Base-by-base conservation (phyloP, 2,797 vertebrate species). In the Eurystomus glaucurus region DNA sequence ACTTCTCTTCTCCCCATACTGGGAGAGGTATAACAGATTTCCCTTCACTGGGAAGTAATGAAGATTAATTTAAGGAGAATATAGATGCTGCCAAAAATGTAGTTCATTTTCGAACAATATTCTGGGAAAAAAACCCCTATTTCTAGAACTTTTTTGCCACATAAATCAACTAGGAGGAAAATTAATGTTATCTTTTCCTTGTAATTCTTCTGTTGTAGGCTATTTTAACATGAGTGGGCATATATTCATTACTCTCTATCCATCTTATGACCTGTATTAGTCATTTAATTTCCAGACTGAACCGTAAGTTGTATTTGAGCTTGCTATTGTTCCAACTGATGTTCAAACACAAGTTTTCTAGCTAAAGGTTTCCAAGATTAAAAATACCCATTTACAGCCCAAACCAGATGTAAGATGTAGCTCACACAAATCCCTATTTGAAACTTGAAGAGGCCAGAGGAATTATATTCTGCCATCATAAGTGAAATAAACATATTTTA, bases 61-160 rank as follows among this genome's bases (percentile, higher is more conserved):
- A 65, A 91, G 23, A 25, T 11, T 64, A 3, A 10, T 64, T 54
- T 50, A 66, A 65, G 25, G 4, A 87, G 6, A 16, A 39, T 19
- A 26, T 19, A 11, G 22, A 74, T 74, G 16, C 12, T 66, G 28
- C 4, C 4, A 69, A 77, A 83, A 64, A 78, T 33, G 0, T 37
- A 81, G 3, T 8, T 84, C 9, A 1, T 76, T 85, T 89, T 86
- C 50, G 75, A 58, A 41, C 4, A 76, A 22, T 6, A 19, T 64
- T 72, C 22, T 71, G 43, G 48, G 7, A 52, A 29, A 77, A 86
- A 64, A 61, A 1, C 0, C 0, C 0, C 2, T 11, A 7, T 6
- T 5, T 58, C 31, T 75, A 55, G 18, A 84, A 43, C 3, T 72
- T 33, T 90, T 90, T 61, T 89, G 50, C 19, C 71, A 71, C 10